Percentiles rank a stretch among this genome's conserved stretches.
phyloP scores from a whole-genome alignment of 2,888 invertebrate species.

The Sesia apiformis region DNA sequence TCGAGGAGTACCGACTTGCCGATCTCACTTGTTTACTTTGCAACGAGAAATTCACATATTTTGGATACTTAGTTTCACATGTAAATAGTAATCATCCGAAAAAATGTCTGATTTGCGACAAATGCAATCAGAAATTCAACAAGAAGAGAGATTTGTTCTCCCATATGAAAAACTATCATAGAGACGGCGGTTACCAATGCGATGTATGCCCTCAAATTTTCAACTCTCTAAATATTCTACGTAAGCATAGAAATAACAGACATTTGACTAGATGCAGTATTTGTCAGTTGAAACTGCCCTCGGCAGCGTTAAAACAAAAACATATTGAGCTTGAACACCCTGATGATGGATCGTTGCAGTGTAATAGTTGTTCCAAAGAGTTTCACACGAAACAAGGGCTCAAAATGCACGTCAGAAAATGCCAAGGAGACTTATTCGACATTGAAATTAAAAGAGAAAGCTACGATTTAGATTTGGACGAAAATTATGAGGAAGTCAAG shows the following conservation, averaged over 20 bases:
- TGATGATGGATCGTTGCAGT: constrained; percentile 52
- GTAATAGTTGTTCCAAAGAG: constrained; percentile 50
- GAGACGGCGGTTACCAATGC: constrained; percentile 60
- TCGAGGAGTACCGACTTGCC: constrained; percentile 48
- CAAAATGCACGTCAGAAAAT: constrained; percentile 55
- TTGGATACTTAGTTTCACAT: constrained; percentile 59
- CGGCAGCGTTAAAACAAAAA: constrained; percentile 53
- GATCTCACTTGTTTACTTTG: constrained; percentile 49
- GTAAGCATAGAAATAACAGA: constrained; percentile 52
- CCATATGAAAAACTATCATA: constrained; percentile 60
- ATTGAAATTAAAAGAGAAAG: constrained; percentile 46
- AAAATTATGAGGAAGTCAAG: constrained; percentile 38
- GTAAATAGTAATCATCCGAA: constrained; percentile 58
- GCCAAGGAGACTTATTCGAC: constrained; percentile 42
- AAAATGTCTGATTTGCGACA: constrained; percentile 57
- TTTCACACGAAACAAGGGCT: constrained; percentile 62
- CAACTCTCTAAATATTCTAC: constrained; percentile 48
- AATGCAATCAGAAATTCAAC: constrained; percentile 58
- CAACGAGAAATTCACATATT: constrained; percentile 51
- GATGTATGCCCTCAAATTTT: constrained; percentile 52
- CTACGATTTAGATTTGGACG: constrained; percentile 44
- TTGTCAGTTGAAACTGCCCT: constrained; percentile 52
- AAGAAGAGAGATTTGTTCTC: constrained; percentile 58
- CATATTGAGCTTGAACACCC: constrained; percentile 59
- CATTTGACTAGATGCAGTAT: constrained; percentile 54